These are phyloP conservation scores for Tetrapedia diversipes DNA, from an alignment of 2,888 invertebrate genomes.

Conservation along the genomic window DNA sequence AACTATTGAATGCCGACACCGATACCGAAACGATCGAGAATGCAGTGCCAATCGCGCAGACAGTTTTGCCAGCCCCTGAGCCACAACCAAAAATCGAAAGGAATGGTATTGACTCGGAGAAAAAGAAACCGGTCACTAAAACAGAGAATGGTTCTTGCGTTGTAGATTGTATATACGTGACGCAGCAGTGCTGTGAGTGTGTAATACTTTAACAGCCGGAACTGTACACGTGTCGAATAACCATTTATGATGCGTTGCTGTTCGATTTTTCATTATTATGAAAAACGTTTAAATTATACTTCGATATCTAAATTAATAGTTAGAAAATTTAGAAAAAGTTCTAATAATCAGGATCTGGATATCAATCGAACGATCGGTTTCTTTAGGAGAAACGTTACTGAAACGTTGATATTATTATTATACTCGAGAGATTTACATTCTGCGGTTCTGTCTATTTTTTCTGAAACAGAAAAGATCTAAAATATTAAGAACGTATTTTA, in stretches of 20 bases:
- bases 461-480: background rate
- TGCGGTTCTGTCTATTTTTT: background rate
- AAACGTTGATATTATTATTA: background rate
- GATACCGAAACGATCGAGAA: conserved; percentile 72
- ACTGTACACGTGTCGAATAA: conserved; percentile 6
- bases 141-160: conserved; percentile 85
- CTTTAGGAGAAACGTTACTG: background rate
- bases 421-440: background rate
- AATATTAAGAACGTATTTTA: background rate
- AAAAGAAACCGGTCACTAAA: conserved; percentile 71
- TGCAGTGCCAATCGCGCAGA: conserved; percentile 70
- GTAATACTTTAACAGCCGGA: conserved; percentile 79
- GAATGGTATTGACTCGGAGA: conserved; percentile 73
- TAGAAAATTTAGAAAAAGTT: background rate
- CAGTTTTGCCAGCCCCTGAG: conserved; percentile 73
- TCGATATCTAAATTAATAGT: background rate
- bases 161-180: conserved; percentile 86
- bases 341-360: background rate
- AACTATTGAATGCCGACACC: conserved; percentile 47
- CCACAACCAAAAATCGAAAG: conserved; percentile 75
- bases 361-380: background rate
- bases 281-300: background rate
- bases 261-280: background rate
- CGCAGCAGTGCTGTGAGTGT: conserved; percentile 87
- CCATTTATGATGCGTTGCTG: conserved; percentile 3